A percentile compares a stretch with the other conserved stretches of the same genome.
Evolutionary conservation across 2,113 vertebrate genomes (phyloP).

Genomic region (Rhinogobius similis): DNA sequence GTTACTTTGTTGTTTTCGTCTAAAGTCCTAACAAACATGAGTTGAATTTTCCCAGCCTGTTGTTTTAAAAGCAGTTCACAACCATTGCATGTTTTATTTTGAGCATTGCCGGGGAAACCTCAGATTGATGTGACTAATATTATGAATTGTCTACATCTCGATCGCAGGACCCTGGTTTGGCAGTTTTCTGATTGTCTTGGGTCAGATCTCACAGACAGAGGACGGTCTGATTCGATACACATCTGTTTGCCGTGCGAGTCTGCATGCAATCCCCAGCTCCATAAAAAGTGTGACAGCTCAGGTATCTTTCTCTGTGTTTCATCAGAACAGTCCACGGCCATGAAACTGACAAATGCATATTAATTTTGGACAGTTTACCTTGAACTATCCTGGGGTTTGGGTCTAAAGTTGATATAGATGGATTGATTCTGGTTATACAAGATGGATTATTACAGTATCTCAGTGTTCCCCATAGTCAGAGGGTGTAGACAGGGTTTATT

Average conservation of each 20-base stretch:
- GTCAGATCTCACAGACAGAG: slow-evolving; percentile 24
- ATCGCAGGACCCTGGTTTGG: slow-evolving; percentile 17
- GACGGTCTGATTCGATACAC: slow-evolving; percentile 39
- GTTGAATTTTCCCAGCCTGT: neutral
- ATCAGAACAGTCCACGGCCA: slow-evolving; percentile 62
- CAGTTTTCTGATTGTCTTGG: slow-evolving; percentile 21
- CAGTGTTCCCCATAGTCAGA: neutral
- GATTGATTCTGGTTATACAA: slow-evolving; percentile 8
- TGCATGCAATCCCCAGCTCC: slow-evolving; percentile 33
- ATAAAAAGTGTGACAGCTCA: slow-evolving; percentile 38
- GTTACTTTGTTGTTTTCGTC: neutral
- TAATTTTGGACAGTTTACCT: slow-evolving; percentile 15
- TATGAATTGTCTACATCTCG: slow-evolving; percentile 15
- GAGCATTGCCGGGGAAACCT: slow-evolving; percentile 1
- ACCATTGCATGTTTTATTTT: neutral
- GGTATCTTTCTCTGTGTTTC: slow-evolving; percentile 56
- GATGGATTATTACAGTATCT: slow-evolving; percentile 13
- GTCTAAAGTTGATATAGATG: slow-evolving; percentile 16
- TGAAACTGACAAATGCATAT: slow-evolving; percentile 34
- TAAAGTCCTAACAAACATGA: neutral
- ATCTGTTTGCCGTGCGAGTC: slow-evolving; percentile 51
- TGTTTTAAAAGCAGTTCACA: neutral
- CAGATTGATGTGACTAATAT: slow-evolving; percentile 13
- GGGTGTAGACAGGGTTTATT: neutral
- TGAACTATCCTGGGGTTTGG: slow-evolving; percentile 10